A percentile compares a stretch with the other conserved stretches of the same genome.
These are phyloP conservation scores for Machaerirhynchus nigripectus DNA, from an alignment of 2,113 vertebrate genomes.

Conservation along the genomic window DNA sequence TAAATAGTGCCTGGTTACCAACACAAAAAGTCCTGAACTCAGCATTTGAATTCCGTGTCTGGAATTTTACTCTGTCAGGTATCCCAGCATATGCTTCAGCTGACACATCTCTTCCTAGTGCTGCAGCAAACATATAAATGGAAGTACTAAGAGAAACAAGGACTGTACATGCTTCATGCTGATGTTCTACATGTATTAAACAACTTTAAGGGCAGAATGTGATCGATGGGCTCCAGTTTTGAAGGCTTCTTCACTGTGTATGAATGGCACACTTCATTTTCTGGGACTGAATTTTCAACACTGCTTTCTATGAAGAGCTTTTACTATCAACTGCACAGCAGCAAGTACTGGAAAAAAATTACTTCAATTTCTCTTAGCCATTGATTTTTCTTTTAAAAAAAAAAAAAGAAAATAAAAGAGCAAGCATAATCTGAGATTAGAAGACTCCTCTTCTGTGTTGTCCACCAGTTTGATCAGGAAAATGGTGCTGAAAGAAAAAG, in stretches of 20 bases:
- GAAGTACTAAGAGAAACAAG: not conserved
- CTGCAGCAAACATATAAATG: not conserved
- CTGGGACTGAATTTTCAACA: not conserved
- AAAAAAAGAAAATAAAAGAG: not conserved
- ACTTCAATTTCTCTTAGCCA: not conserved
- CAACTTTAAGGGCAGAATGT: not conserved
- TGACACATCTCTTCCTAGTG: not conserved
- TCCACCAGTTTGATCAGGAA: not conserved
- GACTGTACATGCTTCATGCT: not conserved
- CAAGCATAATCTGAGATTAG: not conserved
- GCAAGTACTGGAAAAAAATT: not conserved
- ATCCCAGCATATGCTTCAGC: not conserved
- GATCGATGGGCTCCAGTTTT: not conserved
- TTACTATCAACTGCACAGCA: not conserved
- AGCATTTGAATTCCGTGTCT: not conserved
- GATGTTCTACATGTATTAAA: not conserved
- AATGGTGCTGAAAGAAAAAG: not conserved
- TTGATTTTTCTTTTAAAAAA: not conserved
- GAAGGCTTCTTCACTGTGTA: not conserved
- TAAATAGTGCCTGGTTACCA: slow-evolving; percentile 28
- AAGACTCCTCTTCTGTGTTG: not conserved
- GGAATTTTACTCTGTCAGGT: not conserved
- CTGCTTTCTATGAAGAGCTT: not conserved
- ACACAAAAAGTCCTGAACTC: not conserved
- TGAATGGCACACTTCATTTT: not conserved